These are phyloP conservation scores for fruit fly (Drosophila melanogaster) DNA, from an alignment of 1,140 invertebrate genomes.

Conservation along the genomic window Release_6_plus_ISO1_MT NT_033777.3:25654001-25654500, in stretches of 20 bases:
- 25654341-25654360: conserved; percentile 61
- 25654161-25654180: conserved; percentile 77
- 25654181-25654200: conserved; percentile 47
- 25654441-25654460: conserved; percentile 35
- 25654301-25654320: conserved; percentile 61
- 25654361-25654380: conserved; percentile 76
- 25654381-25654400: conserved; percentile 42
- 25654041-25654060: conserved; percentile 30
- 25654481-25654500: conserved; percentile 78
- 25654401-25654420: conserved; percentile 5
- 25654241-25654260: conserved; percentile 74
- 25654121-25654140: conserved; percentile 82
- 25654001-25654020: conserved; percentile 84
- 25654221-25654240: conserved; percentile 75
- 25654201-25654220: conserved; percentile 56
- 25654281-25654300: conserved; percentile 38
- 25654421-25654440: conserved; percentile 14
- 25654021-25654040: conserved; percentile 71
- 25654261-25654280: conserved; percentile 57
- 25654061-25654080: conserved; percentile 35
- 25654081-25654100: conserved; percentile 55
- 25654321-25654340: conserved; percentile 66
- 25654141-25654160: conserved; percentile 79
- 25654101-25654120: conserved; percentile 78
- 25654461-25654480: conserved; percentile 58